These are phyloP conservation scores for Zootoca vivipara DNA, from an alignment of 2,113 vertebrate genomes.

Conservation along the genomic window DNA sequence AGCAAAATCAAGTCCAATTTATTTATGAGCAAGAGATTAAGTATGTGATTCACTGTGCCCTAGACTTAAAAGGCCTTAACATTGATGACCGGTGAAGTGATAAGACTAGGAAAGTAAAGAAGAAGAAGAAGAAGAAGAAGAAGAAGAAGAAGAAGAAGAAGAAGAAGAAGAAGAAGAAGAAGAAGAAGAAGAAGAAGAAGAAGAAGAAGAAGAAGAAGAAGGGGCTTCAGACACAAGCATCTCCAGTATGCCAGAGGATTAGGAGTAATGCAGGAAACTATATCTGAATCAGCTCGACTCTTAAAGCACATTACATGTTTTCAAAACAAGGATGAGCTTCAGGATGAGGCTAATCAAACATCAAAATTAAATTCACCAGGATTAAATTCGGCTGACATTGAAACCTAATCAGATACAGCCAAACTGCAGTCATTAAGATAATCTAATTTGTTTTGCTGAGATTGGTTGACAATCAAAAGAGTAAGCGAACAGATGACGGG, in stretches of 20 bases:
- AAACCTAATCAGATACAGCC: constrained; percentile 31
- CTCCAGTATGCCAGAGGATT: background rate
- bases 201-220: too few species aligned
- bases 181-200: too few species aligned
- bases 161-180: too few species aligned
- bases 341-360: constrained; percentile 3
- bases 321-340: background rate
- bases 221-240: too few species aligned
- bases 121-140: too few species aligned
- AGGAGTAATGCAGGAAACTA: constrained; percentile 17
- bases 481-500: constrained; percentile 21
- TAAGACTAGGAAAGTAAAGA: background rate
- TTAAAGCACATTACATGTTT: constrained; percentile 3
- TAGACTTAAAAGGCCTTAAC: background rate
- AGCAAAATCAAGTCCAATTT: background rate
- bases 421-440: constrained; percentile 52
- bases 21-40: background rate
- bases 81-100: background rate
- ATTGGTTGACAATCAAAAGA: constrained; percentile 50
- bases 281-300: background rate
- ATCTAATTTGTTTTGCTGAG: constrained; percentile 36
- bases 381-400: constrained; percentile 30
- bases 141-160: too few species aligned
- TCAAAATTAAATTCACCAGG: constrained; percentile 27
- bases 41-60: background rate